Conservation (phyloP, 2,113 vertebrate genomes). For the Zosterops pallidus region DNA sequence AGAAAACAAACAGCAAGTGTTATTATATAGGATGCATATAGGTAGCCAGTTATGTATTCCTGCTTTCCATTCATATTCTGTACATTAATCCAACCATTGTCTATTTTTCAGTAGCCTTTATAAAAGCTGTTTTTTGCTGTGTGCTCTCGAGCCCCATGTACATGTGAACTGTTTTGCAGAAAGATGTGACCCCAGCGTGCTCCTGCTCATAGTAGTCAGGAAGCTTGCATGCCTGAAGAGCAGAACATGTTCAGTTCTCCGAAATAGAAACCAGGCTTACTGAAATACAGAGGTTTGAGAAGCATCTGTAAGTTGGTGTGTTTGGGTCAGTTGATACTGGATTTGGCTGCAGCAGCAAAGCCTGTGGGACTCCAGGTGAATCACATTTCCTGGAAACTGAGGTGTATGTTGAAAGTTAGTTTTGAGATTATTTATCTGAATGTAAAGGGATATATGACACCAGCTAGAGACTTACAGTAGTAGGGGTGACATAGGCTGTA, state of each 20-base stretch:
- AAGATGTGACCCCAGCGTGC: not conserved
- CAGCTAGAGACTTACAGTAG: not conserved
- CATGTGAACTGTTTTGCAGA: not conserved
- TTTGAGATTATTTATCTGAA: slow-evolving; percentile 58
- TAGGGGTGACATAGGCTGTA: not conserved
- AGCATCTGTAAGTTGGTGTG: not conserved
- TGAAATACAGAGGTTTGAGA: not conserved
- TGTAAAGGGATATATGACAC: slow-evolving; percentile 44
- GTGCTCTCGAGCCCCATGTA: not conserved
- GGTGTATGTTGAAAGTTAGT: slow-evolving; percentile 55
- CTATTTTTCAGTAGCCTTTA: not conserved
- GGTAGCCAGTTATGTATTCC: not conserved
- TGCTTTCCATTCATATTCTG: not conserved
- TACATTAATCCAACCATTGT: not conserved
- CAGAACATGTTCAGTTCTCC: not conserved
- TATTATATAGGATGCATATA: not conserved
- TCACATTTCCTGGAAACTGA: slow-evolving; percentile 36
- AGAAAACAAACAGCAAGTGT: not conserved
- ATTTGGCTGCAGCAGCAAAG: slow-evolving; percentile 6
- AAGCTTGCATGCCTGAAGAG: not conserved
- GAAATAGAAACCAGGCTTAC: slow-evolving; percentile 1
- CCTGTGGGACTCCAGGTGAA: slow-evolving; percentile 28
- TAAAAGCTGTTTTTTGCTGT: not conserved
- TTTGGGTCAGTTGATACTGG: not conserved
- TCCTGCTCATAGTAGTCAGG: not conserved